Conservation (phyloP, 2,113 vertebrate genomes). For the Cephalopterus ornatus region DNA sequence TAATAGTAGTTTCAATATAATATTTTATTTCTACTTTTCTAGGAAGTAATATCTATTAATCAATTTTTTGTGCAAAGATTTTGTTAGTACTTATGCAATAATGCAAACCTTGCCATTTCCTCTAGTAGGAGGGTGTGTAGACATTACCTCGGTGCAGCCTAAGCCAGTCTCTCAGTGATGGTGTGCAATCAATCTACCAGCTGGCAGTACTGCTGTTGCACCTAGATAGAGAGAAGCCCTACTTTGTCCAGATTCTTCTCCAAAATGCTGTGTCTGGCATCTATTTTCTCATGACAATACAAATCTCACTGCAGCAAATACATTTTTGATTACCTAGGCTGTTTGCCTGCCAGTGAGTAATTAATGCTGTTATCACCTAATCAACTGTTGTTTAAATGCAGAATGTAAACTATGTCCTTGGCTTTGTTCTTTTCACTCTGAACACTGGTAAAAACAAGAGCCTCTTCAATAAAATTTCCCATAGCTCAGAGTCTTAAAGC, state of each 20-base stretch:
- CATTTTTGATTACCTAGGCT: constrained; percentile 24
- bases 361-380: constrained; percentile 43
- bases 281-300: neutral
- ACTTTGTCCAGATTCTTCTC: neutral
- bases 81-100: neutral
- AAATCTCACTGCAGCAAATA: constrained; percentile 8
- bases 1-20: neutral
- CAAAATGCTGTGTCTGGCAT: neutral
- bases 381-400: constrained; percentile 12
- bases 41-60: neutral
- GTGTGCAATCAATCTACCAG: neutral
- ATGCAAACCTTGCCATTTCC: neutral
- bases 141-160: neutral
- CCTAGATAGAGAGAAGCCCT: neutral
- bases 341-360: neutral
- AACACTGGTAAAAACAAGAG: neutral
- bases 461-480: neutral
- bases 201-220: neutral
- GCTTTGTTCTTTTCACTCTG: neutral
- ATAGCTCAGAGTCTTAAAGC: neutral
- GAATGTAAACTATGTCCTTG: constrained; percentile 30
- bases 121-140: neutral
- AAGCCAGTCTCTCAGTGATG: accelerated
- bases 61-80: neutral
- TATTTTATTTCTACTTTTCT: neutral